Percentiles rank a stretch among this genome's conserved stretches.
Evolutionary conservation across 1,140 invertebrate genomes (phyloP).

Genomic region (Penaeus chinensis): DNA sequence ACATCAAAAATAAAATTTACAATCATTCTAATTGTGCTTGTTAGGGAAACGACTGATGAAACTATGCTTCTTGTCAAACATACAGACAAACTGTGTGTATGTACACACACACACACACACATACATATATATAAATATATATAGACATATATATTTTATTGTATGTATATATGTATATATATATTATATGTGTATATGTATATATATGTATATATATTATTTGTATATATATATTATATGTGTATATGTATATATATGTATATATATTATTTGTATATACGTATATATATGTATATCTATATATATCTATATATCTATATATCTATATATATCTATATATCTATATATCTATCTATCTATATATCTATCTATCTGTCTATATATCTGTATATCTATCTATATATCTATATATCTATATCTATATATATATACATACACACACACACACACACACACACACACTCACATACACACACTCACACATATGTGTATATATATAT

Average conservation of each 20-base stretch:
- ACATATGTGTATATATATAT: not conserved
- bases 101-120: constrained; percentile 6
- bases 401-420: not conserved
- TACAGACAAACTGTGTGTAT: not conserved
- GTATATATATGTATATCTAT: not conserved
- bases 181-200: not conserved
- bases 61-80: too few species aligned
- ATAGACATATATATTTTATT: not conserved
- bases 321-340: not conserved
- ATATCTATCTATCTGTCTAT: not conserved
- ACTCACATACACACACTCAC: not conserved
- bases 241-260: not conserved
- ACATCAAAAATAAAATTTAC: too few species aligned
- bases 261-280: not conserved
- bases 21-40: too few species aligned
- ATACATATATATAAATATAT: not conserved
- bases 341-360: not conserved
- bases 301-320: not conserved
- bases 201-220: not conserved
- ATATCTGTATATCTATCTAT: not conserved
- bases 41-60: too few species aligned
- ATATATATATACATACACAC: not conserved
- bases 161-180: not conserved
- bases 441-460: not conserved
- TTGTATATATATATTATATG: not conserved